phyloP scores from a whole-genome alignment of 2,113 vertebrate genomes.

The Odocoileus virginianus region DNA sequence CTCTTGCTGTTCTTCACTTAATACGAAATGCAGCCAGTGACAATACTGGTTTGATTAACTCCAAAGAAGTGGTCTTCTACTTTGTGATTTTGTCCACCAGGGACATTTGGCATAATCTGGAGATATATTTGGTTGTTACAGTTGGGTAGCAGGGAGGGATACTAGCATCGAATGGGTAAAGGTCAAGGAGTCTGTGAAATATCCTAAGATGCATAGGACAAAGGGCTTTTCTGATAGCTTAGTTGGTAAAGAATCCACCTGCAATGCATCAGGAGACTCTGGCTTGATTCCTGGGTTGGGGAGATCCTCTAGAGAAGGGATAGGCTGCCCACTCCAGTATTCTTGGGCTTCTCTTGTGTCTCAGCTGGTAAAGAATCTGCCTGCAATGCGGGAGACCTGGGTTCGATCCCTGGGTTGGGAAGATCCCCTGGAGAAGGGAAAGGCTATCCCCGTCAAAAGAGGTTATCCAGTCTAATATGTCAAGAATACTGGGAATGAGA shows the following conservation, averaged over 20 bases:
- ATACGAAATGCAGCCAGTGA: not conserved
- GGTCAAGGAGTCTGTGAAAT: not conserved
- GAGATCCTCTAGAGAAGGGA: not conserved
- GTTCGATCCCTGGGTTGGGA: not conserved
- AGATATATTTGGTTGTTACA: slow-evolving; percentile 10
- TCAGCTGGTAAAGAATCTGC: not conserved
- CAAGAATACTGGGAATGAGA: not conserved
- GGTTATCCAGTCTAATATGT: not conserved
- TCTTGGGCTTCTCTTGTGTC: not conserved
- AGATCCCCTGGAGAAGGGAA: not conserved
- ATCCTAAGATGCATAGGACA: not conserved
- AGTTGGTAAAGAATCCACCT: not conserved
- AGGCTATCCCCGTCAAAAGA: not conserved
- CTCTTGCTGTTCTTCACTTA: not conserved
- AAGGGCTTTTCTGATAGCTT: not conserved
- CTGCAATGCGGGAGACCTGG: not conserved
- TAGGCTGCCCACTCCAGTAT: not conserved
- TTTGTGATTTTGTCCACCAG: not conserved
- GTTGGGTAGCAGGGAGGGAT: not conserved
- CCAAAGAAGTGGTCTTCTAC: not conserved
- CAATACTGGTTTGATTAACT: not conserved
- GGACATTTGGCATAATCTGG: not conserved
- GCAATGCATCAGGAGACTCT: not conserved
- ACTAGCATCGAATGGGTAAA: not conserved
- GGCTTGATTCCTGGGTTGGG: not conserved